Evolutionary conservation across 2,888 invertebrate genomes (phyloP).

Genomic region (Scaptomyza reducta): DNA sequence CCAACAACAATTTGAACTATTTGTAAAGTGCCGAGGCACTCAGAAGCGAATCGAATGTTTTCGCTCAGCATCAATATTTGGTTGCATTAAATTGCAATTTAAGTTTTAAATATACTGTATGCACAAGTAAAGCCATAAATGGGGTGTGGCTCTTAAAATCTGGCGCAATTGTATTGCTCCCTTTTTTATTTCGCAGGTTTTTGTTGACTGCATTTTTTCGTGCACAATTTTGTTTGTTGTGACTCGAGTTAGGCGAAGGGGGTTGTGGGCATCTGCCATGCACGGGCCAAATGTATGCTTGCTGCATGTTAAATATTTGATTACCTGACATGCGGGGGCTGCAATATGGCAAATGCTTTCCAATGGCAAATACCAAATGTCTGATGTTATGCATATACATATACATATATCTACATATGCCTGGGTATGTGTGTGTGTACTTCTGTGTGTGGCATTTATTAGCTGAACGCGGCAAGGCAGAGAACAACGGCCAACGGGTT

Average conservation of each 20-base stretch:
- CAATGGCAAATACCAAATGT: constrained; percentile 49
- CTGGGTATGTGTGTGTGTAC: neutral
- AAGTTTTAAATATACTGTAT: constrained; percentile 40
- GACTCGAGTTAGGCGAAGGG: neutral
- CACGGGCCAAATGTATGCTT: constrained; percentile 4
- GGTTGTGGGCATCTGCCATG: neutral
- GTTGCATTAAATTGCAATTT: constrained; percentile 57
- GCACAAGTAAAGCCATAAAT: neutral
- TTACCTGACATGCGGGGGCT: constrained; percentile 42
- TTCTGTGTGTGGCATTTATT: constrained; percentile 19
- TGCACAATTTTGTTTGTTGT: constrained; percentile 11
- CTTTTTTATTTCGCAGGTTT: neutral
- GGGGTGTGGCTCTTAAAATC: neutral
- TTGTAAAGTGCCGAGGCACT: constrained; percentile 9
- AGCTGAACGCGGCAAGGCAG: neutral
- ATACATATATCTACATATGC: constrained; percentile 10
- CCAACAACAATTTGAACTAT: constrained; percentile 10
- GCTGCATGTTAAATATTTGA: constrained; percentile 49
- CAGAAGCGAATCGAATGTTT: neutral
- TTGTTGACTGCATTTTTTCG: constrained; percentile 1
- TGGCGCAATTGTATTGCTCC: neutral
- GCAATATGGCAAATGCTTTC: constrained; percentile 51
- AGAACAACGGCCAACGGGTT: constrained; percentile 12
- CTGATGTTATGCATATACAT: constrained; percentile 21
- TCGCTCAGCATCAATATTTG: constrained; percentile 20